These are phyloP conservation scores for Drosophila emarginata DNA, from an alignment of 2,888 invertebrate species.

Conservation along the genomic window DNA sequence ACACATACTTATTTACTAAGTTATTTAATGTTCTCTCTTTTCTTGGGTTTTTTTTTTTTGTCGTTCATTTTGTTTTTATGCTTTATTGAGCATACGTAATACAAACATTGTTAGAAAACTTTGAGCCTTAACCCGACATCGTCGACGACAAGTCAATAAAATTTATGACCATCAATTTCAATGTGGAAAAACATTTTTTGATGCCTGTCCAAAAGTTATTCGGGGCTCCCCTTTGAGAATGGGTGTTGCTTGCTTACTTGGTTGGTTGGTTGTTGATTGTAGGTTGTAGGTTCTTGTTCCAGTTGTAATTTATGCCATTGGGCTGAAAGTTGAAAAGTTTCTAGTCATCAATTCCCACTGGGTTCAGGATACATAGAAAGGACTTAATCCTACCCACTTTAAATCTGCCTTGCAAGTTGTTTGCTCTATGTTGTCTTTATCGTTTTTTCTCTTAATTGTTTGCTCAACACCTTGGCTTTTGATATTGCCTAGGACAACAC, in stretches of 20 bases:
- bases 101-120: slow-evolving; percentile 5
- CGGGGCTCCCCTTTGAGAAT: neutral
- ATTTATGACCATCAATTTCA: slow-evolving; percentile 66
- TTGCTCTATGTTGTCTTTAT: slow-evolving; percentile 30
- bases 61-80: slow-evolving; percentile 39
- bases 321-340: slow-evolving; percentile 26
- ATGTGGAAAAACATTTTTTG: slow-evolving; percentile 34
- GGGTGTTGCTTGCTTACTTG: neutral
- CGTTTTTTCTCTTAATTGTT: slow-evolving; percentile 63
- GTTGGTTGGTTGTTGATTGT: slow-evolving; percentile 5
- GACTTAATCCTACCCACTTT: slow-evolving; percentile 55
- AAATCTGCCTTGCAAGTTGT: slow-evolving; percentile 38
- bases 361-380: neutral
- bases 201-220: slow-evolving; percentile 54
- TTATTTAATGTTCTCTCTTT: slow-evolving; percentile 13
- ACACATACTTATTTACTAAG: slow-evolving; percentile 13
- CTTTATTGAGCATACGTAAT: slow-evolving; percentile 46
- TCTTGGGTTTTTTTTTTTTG: neutral
- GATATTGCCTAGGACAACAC: slow-evolving; percentile 19
- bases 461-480: slow-evolving; percentile 63
- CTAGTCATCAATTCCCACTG: slow-evolving; percentile 32
- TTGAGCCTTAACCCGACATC: slow-evolving; percentile 10
- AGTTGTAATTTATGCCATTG: slow-evolving; percentile 47
- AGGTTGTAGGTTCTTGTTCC: slow-evolving; percentile 26
- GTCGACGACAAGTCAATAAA: slow-evolving; percentile 60